Conservation (phyloP, 2,888 invertebrate species). For the Sinopyrophorus schimmeli region DNA sequence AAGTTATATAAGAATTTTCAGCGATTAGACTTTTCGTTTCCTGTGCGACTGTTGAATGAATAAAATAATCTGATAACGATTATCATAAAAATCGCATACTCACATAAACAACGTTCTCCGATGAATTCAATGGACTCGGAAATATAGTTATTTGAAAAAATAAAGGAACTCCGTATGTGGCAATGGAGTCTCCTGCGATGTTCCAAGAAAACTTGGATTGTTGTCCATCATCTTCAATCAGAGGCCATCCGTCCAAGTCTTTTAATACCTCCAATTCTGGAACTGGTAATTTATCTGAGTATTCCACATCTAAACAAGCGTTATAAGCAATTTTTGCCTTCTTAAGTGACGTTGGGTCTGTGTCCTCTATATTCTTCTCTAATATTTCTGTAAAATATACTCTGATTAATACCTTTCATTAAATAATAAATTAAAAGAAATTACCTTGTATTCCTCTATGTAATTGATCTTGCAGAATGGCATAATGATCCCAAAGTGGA, state of each 20-base stretch:
- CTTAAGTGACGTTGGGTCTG: slow-evolving; percentile 49
- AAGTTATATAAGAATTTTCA: too few relatives aligned
- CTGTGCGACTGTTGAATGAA: too few relatives aligned
- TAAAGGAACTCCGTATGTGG: slow-evolving; percentile 51
- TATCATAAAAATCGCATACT: neutral
- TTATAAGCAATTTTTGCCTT: slow-evolving; percentile 51
- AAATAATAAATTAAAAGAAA: too few relatives aligned
- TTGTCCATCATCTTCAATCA: slow-evolving; percentile 40
- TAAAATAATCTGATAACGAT: too few relatives aligned
- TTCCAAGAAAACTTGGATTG: slow-evolving; percentile 46
- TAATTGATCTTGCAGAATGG: slow-evolving; percentile 51
- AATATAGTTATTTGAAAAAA: slow-evolving; percentile 48
- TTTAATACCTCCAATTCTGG: slow-evolving; percentile 48
- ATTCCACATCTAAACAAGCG: slow-evolving; percentile 45
- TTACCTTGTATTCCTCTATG: slow-evolving; percentile 47
- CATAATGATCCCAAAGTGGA: slow-evolving; percentile 52
- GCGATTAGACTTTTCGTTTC: too few relatives aligned
- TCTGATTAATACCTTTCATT: slow-evolving; percentile 7
- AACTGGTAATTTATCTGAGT: slow-evolving; percentile 39
- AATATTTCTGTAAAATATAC: slow-evolving; percentile 21
- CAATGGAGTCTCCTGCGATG: slow-evolving; percentile 46
- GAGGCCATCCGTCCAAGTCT: slow-evolving; percentile 48
- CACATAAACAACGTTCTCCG: slow-evolving; percentile 48
- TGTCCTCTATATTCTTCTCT: too few relatives aligned
- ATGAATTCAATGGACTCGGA: slow-evolving; percentile 44